A percentile compares a stretch with the other conserved stretches of the same genome.
Evolutionary conservation across 2,888 invertebrate species (phyloP).

Genomic region (Aleiodes leptofemur): DNA sequence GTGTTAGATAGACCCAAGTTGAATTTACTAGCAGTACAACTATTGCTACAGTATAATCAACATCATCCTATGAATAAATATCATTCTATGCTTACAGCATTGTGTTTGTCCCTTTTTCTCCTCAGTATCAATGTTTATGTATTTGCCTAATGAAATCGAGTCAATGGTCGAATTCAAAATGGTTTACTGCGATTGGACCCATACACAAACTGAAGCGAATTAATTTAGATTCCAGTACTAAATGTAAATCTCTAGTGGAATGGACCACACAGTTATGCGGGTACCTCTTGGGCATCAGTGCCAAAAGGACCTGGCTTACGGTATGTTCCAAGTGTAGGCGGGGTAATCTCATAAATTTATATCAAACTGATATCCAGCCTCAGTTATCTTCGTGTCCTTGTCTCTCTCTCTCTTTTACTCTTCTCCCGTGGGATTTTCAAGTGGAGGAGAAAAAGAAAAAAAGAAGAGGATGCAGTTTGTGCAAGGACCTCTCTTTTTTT

Average conservation of each 20-base stretch:
- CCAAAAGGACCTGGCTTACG: slow-evolving; percentile 30
- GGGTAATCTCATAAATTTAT: slow-evolving; percentile 47
- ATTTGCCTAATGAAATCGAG: slow-evolving; percentile 10
- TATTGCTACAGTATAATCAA: neutral
- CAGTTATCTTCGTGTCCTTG: neutral
- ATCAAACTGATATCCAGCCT: slow-evolving; percentile 41
- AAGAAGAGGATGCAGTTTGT: neutral
- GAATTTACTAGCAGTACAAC: neutral
- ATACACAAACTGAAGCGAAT: slow-evolving; percentile 32
- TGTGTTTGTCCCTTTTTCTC: neutral
- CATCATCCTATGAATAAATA: neutral
- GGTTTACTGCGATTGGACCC: slow-evolving; percentile 29
- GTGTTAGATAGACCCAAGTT: no score
- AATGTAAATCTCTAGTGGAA: slow-evolving; percentile 41
- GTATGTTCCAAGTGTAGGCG: slow-evolving; percentile 32
- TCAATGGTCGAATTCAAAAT: slow-evolving; percentile 8
- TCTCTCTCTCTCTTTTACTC: neutral
- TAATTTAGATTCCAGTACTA: slow-evolving; percentile 42
- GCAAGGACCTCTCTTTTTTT: neutral
- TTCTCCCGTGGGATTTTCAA: slow-evolving; percentile 7
- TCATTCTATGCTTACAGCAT: neutral
- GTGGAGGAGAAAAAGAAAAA: slow-evolving; percentile 2
- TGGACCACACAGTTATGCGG: slow-evolving; percentile 33
- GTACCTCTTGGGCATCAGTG: slow-evolving; percentile 30
- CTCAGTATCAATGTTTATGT: slow-evolving; percentile 15